A percentile compares a stretch with the other conserved stretches of the same genome.
Conservation (phyloP, 1,140 invertebrate species). For the Dryas iulia region DNA sequence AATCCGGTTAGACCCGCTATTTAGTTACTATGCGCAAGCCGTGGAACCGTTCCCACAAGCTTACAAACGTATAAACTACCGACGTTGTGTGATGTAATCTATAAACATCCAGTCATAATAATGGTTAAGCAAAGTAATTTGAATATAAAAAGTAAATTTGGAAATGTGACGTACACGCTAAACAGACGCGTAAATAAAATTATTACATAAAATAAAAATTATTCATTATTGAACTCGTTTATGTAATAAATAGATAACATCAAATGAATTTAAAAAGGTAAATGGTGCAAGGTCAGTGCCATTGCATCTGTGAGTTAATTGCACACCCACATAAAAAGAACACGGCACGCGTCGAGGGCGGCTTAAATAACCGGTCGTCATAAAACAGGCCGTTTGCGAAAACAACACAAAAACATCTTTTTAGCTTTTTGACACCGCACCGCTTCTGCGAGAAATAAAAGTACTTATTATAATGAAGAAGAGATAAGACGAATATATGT, state of each 20-base stretch:
- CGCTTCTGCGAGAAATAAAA: neutral
- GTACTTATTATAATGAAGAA: conserved; percentile 10
- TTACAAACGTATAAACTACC: conserved; percentile 40
- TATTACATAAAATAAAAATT: neutral
- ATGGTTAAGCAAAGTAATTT: neutral
- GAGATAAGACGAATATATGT: conserved; percentile 7
- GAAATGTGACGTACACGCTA: neutral
- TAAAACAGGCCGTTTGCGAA: conserved; percentile 56
- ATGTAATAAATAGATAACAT: neutral
- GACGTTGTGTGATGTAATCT: conserved; percentile 49
- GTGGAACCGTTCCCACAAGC: conserved; percentile 38
- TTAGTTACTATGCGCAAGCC: conserved; percentile 50
- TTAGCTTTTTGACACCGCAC: conserved; percentile 40
- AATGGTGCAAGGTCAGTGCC: conserved; percentile 47
- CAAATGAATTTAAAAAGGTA: conserved; percentile 25
- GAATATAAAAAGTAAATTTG: neutral
- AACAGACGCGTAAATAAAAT: neutral
- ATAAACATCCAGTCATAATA: neutral
- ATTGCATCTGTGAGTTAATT: conserved; percentile 47
- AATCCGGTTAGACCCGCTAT: conserved; percentile 61
- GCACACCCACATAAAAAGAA: conserved; percentile 38
- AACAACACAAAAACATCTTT: conserved; percentile 36
- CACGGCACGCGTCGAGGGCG: conserved; percentile 47
- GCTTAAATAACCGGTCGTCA: conserved; percentile 54
- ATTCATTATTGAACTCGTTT: neutral